These are phyloP conservation scores for Leptinotarsa peninsularis DNA, from an alignment of 2,888 invertebrate species.

Conservation along the genomic window DNA sequence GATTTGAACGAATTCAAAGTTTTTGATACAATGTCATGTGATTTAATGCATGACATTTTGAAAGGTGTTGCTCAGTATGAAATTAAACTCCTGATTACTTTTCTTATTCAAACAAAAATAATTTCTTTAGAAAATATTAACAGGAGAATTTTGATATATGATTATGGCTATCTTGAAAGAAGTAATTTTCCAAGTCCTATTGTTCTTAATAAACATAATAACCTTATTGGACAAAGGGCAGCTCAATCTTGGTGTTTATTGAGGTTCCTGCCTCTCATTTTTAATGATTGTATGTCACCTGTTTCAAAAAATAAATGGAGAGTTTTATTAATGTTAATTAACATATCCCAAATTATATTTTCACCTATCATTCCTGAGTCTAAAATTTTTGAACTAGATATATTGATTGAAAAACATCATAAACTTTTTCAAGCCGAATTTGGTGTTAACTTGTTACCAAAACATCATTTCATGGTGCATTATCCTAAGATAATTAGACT, in stretches of 20 bases:
- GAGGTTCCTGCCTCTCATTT: conserved; percentile 22
- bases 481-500: conserved; percentile 12
- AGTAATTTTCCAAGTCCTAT: conserved; percentile 1
- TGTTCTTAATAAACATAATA: conserved; percentile 12
- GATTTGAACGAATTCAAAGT: neutral
- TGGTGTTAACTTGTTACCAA: conserved; percentile 3
- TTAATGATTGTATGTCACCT: conserved; percentile 14
- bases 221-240: conserved; percentile 28
- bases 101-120: conserved; percentile 1
- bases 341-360: conserved; percentile 9
- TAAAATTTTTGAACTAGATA: conserved; percentile 11
- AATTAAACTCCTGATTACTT: neutral
- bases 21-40: too few species aligned
- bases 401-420: conserved; percentile 17
- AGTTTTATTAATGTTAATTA: conserved; percentile 18
- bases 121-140: neutral
- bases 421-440: neutral
- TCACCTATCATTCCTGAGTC: neutral
- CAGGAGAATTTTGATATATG: neutral
- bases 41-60: too few species aligned
- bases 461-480: conserved; percentile 16
- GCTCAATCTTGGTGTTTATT: conserved; percentile 24
- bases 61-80: too few species aligned
- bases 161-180: conserved; percentile 11
- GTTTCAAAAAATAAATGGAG: conserved; percentile 13